Base-by-base conservation (phyloP, 1,140 invertebrate genomes). In the Drosophila jambulina region DNA sequence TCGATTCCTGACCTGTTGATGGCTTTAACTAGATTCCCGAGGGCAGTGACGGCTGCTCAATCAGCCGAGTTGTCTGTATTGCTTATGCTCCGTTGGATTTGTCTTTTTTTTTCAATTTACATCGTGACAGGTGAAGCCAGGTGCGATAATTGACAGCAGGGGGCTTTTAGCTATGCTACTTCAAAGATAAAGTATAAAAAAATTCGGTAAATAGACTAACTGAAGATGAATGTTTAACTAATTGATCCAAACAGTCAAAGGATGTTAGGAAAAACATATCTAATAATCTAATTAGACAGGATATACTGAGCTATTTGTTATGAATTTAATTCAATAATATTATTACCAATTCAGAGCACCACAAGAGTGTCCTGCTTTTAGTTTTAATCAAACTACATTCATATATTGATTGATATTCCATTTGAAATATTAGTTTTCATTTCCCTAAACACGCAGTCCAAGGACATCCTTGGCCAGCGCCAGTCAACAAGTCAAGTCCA, bases 61-160 rank as follows among this genome's bases (percentile, higher is more conserved):
- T 82, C 68, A 82, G 42, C 21, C 46, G 40, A 75, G 68, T 62
- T 82, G 80, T 78, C 75, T 69, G 38, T 43, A 53, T 59, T 36
- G 51, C 42, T 56, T 42, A 57, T 57, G 69, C 51, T 68, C 56
- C 58, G 75, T 82, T 82, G 61, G 38, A 15, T 75, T 15, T 57
- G 67, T 58, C 76, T 76, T 70, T 43, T 70, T 60, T 38, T 69
- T 69, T 29, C n/a, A 57, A 48, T 54, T 61, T 23, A 38, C 62
- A 70, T 36, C 48, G 29, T 34, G 46, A 15, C 36, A 36, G 38
- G 43, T 42, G 63, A 59, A 62, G 23, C 56, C 46, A 36, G 40
- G 42, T 75, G 40, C 43, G 38, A 53, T 46, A 65, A 69, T 36
- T n/a, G 43, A 46, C 67, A 59, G 27, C 51, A 13, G 17, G 15